Base-by-base conservation (phyloP, 2,888 invertebrate species). In the Rhogogaster chlorosoma region DNA sequence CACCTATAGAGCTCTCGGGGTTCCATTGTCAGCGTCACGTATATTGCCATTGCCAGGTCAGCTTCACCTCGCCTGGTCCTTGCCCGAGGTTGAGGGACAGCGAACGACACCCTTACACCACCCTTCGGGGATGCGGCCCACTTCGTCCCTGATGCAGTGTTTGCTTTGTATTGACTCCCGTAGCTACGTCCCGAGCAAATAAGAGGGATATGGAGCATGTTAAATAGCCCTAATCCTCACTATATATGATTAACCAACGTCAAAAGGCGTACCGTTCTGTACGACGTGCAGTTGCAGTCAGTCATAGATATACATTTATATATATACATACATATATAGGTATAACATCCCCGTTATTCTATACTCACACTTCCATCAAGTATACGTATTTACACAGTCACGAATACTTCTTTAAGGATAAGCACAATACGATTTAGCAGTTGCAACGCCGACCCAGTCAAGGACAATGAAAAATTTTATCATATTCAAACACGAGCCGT, bases 91-190 rank as follows among this genome's bases (percentile, higher is more conserved):
- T 64, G 70, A 70, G 67, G 83, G 67, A 83, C 83, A 83, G 83
- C 49, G 61, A 38, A 80, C 61, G 71, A 73, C 71, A 73, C 71
- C 71, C 71, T 42, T 42, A 10, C 71, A 42, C 73, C 83, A 64
- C 83, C 83, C 67, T 45, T 32, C 45, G 26, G 38, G 38, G 29
- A 67, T 49, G 38, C 67, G 45, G 64, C 67, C 83, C 67, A 67
- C 67, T 83, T 67, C 49, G 64, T 42, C 83, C 83, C 83, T 71
- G 82, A 85, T 85, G 53, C 85, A 84, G 84, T 87, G 86, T 87
- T 85, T 86, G 86, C 84, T 86, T 87, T 87, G 84, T 86, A 87
- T 87, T 87, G 86, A 87, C 85, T 87, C 78, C 83, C 71, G 82
- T 85, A 80, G 84, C 84, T 67, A 67, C 80, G 86, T 84, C 84